phyloP scores from a whole-genome alignment of 2,888 invertebrate genomes.

The Metalampra italica region DNA sequence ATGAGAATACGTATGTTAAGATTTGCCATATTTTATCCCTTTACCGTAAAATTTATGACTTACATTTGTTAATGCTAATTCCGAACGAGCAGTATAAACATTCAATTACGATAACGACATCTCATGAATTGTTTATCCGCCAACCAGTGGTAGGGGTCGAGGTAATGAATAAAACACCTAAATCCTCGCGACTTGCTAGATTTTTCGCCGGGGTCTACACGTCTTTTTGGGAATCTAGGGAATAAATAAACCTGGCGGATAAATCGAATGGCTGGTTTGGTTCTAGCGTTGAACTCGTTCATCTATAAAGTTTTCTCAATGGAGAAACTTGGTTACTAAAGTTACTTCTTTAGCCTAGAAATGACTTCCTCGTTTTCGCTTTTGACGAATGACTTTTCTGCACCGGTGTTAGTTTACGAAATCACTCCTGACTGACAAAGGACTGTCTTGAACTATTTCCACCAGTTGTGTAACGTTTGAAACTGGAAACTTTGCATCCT shows the following conservation, averaged over 20 bases:
- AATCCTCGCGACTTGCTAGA: conserved; percentile 10
- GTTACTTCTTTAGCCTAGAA: too few species aligned
- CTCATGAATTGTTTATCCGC: conserved; percentile 10
- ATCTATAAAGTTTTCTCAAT: too few species aligned
- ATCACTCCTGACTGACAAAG: too few species aligned
- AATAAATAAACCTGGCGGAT: conserved; percentile 8
- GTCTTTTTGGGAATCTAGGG: conserved; percentile 7
- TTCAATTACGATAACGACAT: conserved; percentile 5
- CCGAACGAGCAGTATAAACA: conserved; percentile 3
- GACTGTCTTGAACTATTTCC: too few species aligned
- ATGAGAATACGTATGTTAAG: too few species aligned
- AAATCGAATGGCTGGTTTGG: conserved; percentile 6
- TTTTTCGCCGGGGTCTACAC: conserved; percentile 11
- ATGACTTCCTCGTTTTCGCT: too few species aligned
- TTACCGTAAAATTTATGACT: not conserved
- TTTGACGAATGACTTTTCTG: too few species aligned
- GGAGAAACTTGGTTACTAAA: too few species aligned
- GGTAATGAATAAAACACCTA: conserved; percentile 16
- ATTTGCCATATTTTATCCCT: too few species aligned
- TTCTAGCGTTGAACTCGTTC: not conserved
- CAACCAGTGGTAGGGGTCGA: conserved; percentile 7
- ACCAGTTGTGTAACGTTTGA: too few species aligned
- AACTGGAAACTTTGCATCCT: too few species aligned
- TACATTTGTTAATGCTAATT: conserved; percentile 4
- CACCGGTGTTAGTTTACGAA: too few species aligned